Base-by-base conservation (phyloP, 2,888 invertebrate species). In the Chalcis sispes region DNA sequence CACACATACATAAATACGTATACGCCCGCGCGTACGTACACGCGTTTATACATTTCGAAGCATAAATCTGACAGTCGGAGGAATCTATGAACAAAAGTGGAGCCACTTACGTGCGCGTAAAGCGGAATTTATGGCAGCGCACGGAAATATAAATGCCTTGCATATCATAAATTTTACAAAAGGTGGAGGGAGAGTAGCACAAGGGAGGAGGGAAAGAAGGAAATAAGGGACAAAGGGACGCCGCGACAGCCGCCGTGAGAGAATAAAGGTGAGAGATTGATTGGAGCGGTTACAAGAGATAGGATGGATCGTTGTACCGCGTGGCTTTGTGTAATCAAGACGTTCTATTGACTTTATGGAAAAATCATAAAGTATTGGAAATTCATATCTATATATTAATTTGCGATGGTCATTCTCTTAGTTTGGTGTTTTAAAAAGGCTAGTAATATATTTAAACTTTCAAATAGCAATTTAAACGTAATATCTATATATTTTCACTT, bases 31-130 rank as follows among this genome's bases (percentile, higher is more conserved):
- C 36, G 36, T 20, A 8, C 0, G 13, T 42, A 15, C n/a, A 15
- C 8, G 5, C n/a, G 4, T 52, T 7, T 27, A 62, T 46, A 62
- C 59, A 66, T 66, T 73, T 67, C 58, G 65, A 73, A 74, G 77
- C 78, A 84, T 85, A 85, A 85, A 85, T 85, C 85, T 81, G 83
- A 82, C 84, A 82, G 82, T 70, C 80, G 80, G 80, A 82, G 82
- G 81, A 85, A 85, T 85, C 85, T 85, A 85, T 85, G 85, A 85
- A 85, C 85, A 85, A 85, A 85, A 85, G 83, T 84, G 82, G 82
- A 83, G 85, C 83, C 83, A 85, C 85, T 85, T 85, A 85, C 81
- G 82, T 81, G 81, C 81, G 84, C 83, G 82, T 82, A 83, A 84
- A 85, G 83, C 80, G 79, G 79, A 83, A 85, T 85, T 85, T 85